Conservation (phyloP, 2,888 invertebrate genomes). For the Drosophila percnosoma region DNA sequence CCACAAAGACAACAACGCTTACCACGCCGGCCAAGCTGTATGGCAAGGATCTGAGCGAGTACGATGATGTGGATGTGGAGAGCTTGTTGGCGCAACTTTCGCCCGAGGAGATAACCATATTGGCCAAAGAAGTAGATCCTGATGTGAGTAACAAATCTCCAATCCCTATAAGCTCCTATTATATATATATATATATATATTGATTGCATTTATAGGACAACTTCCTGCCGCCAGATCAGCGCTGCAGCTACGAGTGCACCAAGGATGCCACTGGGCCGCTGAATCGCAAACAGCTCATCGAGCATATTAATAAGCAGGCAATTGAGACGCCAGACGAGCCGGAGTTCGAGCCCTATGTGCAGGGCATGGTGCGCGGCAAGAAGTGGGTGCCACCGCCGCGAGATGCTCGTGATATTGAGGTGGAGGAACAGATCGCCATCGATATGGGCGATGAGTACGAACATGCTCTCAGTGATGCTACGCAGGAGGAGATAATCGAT, state of each 20-base stretch:
- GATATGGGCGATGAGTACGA: constrained; percentile 98
- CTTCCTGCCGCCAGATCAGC: constrained; percentile 97
- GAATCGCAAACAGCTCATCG: constrained; percentile 96
- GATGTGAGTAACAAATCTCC: constrained; percentile 91
- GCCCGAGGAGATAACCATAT: constrained; percentile 97
- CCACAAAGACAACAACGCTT: constrained; percentile 94
- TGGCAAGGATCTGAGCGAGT: constrained; percentile 94
- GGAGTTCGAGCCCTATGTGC: constrained; percentile 96
- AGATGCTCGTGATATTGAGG: constrained; percentile 90
- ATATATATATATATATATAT: background rate
- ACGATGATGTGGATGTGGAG: constrained; percentile 98
- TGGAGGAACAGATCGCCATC: constrained; percentile 96
- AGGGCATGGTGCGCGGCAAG: constrained; percentile 96
- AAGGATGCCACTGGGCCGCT: constrained; percentile 98
- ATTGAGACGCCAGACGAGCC: constrained; percentile 98
- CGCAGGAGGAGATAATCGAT: constrained; percentile 99
- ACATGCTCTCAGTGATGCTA: constrained; percentile 93
- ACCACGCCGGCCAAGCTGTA: constrained; percentile 95
- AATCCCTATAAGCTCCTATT: background rate
- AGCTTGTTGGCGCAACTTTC: constrained; percentile 96
- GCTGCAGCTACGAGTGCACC: constrained; percentile 97
- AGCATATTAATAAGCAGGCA: constrained; percentile 99
- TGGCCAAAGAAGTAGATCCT: constrained; percentile 99
- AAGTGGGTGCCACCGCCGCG: constrained; percentile 94
- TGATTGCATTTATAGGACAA: constrained; percentile 89